Base-by-base conservation (phyloP, 1,140 invertebrate species). In the Myzus persicae region DNA sequence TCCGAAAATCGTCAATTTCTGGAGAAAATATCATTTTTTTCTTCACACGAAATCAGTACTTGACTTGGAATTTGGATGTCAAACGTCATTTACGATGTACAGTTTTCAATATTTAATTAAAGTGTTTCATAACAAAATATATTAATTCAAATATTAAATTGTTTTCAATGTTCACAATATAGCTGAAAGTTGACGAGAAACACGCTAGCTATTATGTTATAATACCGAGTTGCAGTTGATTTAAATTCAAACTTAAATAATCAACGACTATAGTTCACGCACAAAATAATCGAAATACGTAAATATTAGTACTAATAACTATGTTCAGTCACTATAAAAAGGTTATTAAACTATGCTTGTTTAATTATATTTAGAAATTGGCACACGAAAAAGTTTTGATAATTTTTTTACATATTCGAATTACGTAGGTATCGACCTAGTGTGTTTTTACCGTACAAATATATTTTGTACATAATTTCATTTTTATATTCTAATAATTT, bases 281-380 rank as follows among this genome's bases (percentile, higher is more conserved):
- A 67, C 31, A 31, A n/a, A 67, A 67, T 67, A 67, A 67, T n/a
- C 31, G 31, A 67, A 59, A 67, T n/a, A 67, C 11, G 11, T 67
- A n/a, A 67, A 67, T 67, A n/a, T 67, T 14, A 67, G 1, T n/a
- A 67, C 31, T 67, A 67, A 67, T 67, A 67, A 67, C 59, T 67
- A n/a, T 67, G 59, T n/a, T 14, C 11, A 67, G 26, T 67, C 31
- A n/a, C 59, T n/a, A 67, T 67, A 67, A 67, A 67, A 67, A 67
- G 59, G 31, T 67, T 67, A 67, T 67, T 67, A 67, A n/a, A 67
- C 59, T 67, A 31, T 67, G 59, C 31, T n/a, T 67, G 31, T 67
- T 67, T 67, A 67, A 67, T 67, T 67, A 67, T 67, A 67, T 67
- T 67, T 67, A 67, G 59, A 67, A 67, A 67, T 67, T 67, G 59